Evolutionary conservation across 2,888 invertebrate species (phyloP).

Genomic region (Cyclophora albipunctata): DNA sequence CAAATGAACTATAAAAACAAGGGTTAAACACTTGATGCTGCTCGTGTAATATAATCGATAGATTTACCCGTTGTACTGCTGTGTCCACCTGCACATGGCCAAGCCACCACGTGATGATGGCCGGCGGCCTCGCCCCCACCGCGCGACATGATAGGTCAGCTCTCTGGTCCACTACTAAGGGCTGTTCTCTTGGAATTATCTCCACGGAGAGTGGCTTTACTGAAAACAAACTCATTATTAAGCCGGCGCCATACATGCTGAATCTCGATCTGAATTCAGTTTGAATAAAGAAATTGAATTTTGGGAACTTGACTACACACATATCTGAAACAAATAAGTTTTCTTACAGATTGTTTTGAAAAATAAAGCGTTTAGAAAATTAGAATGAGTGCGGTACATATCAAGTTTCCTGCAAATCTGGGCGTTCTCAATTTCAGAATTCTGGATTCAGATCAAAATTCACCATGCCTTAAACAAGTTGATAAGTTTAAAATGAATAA

Average conservation of each 20-base stretch:
- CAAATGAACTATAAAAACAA: too few species aligned
- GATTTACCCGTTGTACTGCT: slow-evolving; percentile 47
- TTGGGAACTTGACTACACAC: neutral
- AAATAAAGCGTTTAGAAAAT: too few species aligned
- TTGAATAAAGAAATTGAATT: neutral
- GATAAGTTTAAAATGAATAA: too few species aligned
- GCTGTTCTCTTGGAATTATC: slow-evolving; percentile 86
- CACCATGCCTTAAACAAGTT: too few species aligned
- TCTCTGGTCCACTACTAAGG: slow-evolving; percentile 87
- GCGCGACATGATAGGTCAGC: slow-evolving; percentile 89
- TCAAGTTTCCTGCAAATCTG: too few species aligned
- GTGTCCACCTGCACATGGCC: slow-evolving; percentile 79
- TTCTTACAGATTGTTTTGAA: neutral
- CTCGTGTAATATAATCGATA: too few species aligned
- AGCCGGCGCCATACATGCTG: too few species aligned
- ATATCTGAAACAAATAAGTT: neutral
- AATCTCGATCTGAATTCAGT: too few species aligned
- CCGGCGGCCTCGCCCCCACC: slow-evolving; percentile 89
- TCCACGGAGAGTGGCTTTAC: slow-evolving; percentile 88
- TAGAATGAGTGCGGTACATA: too few species aligned
- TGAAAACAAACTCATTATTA: slow-evolving; percentile 54
- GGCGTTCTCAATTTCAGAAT: too few species aligned
- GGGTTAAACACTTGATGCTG: too few species aligned
- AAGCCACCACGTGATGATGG: slow-evolving; percentile 90
- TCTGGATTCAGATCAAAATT: too few species aligned